These are phyloP conservation scores for Laticauda laticaudata DNA, from an alignment of 2,113 vertebrate genomes.

Conservation along the genomic window DNA sequence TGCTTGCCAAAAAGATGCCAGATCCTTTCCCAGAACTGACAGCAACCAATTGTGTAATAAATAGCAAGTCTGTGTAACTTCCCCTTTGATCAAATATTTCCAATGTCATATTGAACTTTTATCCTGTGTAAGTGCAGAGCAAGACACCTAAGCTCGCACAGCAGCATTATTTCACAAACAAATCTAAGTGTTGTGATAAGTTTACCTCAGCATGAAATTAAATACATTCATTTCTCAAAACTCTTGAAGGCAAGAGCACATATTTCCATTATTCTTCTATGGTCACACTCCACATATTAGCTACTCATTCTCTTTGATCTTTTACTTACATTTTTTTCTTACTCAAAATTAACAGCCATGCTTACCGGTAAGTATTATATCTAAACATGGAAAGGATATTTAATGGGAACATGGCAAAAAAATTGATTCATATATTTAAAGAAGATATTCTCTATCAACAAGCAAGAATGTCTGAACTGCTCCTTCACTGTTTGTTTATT, in stretches of 20 bases:
- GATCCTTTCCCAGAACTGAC: neutral
- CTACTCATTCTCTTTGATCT: neutral
- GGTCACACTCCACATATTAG: neutral
- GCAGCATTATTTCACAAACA: neutral
- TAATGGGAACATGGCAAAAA: neutral
- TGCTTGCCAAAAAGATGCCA: neutral
- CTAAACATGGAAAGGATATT: neutral
- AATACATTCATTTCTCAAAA: constrained; percentile 21
- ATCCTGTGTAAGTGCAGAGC: accelerated
- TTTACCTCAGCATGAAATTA: neutral
- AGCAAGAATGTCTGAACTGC: no score
- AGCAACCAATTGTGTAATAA: neutral
- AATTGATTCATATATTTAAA: neutral
- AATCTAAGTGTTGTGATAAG: neutral
- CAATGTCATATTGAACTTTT: accelerated
- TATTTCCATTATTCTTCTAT: neutral
- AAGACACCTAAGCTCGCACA: accelerated
- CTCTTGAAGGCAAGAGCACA: neutral
- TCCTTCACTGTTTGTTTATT: neutral
- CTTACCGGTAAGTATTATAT: neutral
- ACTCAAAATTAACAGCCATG: neutral
- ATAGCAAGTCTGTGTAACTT: neutral
- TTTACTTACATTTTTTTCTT: neutral
- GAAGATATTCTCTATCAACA: neutral
- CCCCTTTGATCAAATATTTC: neutral